Percentiles rank a stretch among this genome's conserved stretches.
phyloP scores from a whole-genome alignment of 2,888 invertebrate species.

The Trichogramma evanescens region DNA sequence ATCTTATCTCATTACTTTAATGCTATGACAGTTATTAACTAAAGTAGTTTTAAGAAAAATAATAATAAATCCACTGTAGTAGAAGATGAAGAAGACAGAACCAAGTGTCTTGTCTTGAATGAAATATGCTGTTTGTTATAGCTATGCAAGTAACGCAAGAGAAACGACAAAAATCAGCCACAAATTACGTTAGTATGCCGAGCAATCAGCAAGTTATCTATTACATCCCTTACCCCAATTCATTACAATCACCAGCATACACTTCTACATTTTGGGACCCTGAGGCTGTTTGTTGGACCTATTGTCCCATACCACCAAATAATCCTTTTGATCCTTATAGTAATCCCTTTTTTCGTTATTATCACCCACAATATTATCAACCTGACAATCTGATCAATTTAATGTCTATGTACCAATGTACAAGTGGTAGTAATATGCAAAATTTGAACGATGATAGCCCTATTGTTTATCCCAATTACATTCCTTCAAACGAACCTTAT shows the following conservation, averaged over 20 bases:
- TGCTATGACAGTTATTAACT: too few species aligned
- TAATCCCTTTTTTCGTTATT: background rate
- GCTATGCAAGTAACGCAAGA: constrained; percentile 38
- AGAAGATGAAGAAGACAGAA: background rate
- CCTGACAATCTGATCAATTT: constrained; percentile 3
- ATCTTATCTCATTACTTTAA: too few species aligned
- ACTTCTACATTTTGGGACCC: constrained; percentile 29
- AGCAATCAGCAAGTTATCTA: constrained; percentile 40
- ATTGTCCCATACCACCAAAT: constrained; percentile 27
- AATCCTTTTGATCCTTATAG: background rate
- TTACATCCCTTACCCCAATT: constrained; percentile 27
- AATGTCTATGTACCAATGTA: background rate
- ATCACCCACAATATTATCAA: constrained; percentile 8
- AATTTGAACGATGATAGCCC: constrained; percentile 3
- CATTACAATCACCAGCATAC: constrained; percentile 36
- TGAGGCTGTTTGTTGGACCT: constrained; percentile 34
- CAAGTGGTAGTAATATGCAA: background rate
- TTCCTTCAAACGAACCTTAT: constrained; percentile 2
- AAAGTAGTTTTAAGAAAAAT: too few species aligned
- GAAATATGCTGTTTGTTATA: constrained; percentile 46
- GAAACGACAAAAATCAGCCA: constrained; percentile 36
- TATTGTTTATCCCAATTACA: background rate
- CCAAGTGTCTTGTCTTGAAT: constrained; percentile 30
- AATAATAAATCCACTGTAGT: too few species aligned
- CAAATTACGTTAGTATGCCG: constrained; percentile 39